Percentiles rank a stretch among this genome's conserved stretches.
These are phyloP conservation scores for Campoletis sonorensis DNA, from an alignment of 1,140 invertebrate genomes.

Conservation along the genomic window DNA sequence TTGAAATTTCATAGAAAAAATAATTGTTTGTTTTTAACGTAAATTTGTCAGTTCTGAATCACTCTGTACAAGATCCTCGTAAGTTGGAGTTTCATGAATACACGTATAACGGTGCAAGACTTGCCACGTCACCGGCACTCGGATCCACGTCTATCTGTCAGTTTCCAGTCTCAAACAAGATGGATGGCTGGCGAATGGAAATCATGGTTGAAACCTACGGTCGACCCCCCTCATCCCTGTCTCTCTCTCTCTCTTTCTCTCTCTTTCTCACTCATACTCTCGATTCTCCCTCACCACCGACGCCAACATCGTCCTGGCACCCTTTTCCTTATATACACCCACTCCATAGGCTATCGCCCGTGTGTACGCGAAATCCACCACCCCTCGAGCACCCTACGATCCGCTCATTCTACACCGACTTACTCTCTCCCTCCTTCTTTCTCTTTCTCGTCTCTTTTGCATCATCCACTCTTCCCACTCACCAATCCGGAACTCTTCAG, in stretches of 20 bases:
- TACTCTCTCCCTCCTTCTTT: conserved; percentile 29
- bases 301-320: conserved; percentile 35
- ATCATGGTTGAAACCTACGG: conserved; percentile 75
- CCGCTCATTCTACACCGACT: conserved; percentile 49
- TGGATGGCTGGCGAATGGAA: conserved; percentile 78
- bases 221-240: conserved; percentile 53
- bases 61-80: conserved; percentile 40
- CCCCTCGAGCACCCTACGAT: conserved; percentile 46
- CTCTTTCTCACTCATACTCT: conserved; percentile 38
- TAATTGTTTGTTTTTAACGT: neutral
- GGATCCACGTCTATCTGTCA: conserved; percentile 77
- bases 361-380: conserved; percentile 48
- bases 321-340: conserved; percentile 37
- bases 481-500: conserved; percentile 4
- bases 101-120: conserved; percentile 65
- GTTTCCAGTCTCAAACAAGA: conserved; percentile 78
- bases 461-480: conserved; percentile 38
- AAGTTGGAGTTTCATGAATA: conserved; percentile 42
- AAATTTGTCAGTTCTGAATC: conserved; percentile 28
- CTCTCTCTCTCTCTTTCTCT: conserved; percentile 53
- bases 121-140: conserved; percentile 76
- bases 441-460: conserved; percentile 43
- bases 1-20: neutral
- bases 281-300: conserved; percentile 25
- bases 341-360: conserved; percentile 42